Percentiles rank a stretch among this genome's conserved stretches.
phyloP scores from a whole-genome alignment of 2,113 vertebrate species.

The Xenus cinereus region DNA sequence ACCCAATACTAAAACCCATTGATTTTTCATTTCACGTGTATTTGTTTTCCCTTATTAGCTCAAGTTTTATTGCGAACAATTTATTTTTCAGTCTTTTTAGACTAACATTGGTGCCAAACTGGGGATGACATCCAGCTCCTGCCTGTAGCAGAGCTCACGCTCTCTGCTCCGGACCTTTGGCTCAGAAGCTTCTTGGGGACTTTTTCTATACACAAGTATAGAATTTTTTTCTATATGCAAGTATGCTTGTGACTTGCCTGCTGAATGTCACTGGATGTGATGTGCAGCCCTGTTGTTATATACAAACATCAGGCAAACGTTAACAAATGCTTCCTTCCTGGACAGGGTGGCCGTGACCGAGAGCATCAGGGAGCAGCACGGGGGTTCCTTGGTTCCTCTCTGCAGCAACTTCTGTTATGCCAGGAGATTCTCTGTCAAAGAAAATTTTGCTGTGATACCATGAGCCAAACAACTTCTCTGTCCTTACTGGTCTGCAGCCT shows the following conservation, averaged over 20 bases:
- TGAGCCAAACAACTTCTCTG: neutral
- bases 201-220: neutral
- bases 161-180: neutral
- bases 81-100: neutral
- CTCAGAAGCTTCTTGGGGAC: neutral
- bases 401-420: neutral
- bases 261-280: neutral
- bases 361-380: neutral
- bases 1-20: neutral
- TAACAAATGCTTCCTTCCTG: neutral
- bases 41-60: neutral
- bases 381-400: neutral
- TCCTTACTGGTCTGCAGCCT: neutral
- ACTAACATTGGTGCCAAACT: neutral
- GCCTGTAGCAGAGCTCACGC: fast-evolving
- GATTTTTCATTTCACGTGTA: neutral
- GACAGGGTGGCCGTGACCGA: neutral
- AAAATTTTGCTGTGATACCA: neutral
- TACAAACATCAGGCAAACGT: neutral
- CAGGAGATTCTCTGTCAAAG: neutral
- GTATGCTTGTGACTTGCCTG: neutral
- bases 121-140: neutral
- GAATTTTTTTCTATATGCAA: neutral
- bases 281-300: neutral
- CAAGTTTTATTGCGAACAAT: neutral